Base-by-base conservation (phyloP, 2,888 invertebrate genomes). In the Eurois occulta region DNA sequence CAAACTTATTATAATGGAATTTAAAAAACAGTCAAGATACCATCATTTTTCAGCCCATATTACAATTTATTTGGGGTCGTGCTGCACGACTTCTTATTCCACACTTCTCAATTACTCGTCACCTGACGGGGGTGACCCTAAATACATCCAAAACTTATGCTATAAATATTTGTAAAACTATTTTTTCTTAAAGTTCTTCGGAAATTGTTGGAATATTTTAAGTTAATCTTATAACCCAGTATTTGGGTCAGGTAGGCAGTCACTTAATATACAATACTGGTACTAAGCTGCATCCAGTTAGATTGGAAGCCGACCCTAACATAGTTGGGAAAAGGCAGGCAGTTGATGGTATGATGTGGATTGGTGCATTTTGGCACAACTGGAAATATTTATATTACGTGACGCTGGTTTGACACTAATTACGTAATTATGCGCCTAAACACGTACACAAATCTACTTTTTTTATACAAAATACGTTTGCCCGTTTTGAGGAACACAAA, bases 401-500 rank as follows among this genome's bases (percentile, higher is more conserved):
- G 24, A n/a, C 55, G 11, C 7, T 52, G 18, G 8, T 32, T 24
- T 28, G n/a, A 18, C 41, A 41, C 1, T 66, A 41, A 41, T 38
- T 18, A 35, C 32, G 1, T 46, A 46, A 60, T 60, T 60, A 35
- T 62, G 21, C 32, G 21, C 52, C 32, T 74, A 78, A 32, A 65
- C 46, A 78, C 78, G 55, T 78, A 81, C 78, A 78, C 81, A 78
- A 78, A 78, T 18, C 75, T 78, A 65, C 64, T 10, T 48, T 46
- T 43, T 52, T 81, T 55, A 81, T 75, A 78, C 52, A 81, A 81
- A 58, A 78, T 28, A 75, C 48, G 4, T 62, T 35, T 35, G 1
- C 32, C 35, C 21, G 62, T 35, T 62, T 35, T 62, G 5, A 0
- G 0, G 32, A 62, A 62, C 21, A 62, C 60, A 1, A 21, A 32